Conservation (phyloP, 2,113 vertebrate genomes). For the Corydoras sp. region DNA sequence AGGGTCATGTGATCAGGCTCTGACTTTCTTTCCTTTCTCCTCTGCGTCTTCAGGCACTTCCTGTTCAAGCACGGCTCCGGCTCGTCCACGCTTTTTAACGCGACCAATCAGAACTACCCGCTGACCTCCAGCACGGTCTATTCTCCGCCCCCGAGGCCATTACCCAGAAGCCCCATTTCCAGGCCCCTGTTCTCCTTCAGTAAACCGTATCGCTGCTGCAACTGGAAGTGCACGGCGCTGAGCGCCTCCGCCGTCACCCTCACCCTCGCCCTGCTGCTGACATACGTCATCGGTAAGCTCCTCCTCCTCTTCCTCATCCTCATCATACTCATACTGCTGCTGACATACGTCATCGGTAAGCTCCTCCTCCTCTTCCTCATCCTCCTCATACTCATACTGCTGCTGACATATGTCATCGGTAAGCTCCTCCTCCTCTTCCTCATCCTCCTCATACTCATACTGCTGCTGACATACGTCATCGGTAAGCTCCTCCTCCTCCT, state of each 20-base stretch:
- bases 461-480: too few species aligned
- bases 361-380: too few species aligned
- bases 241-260: constrained; percentile 80
- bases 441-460: too few species aligned
- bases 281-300: constrained; percentile 84
- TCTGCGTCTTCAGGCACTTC: constrained; percentile 74
- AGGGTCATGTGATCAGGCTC: neutral
- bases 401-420: too few species aligned
- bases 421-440: too few species aligned
- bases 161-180: constrained; percentile 81
- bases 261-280: constrained; percentile 76
- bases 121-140: constrained; percentile 86
- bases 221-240: constrained; percentile 84
- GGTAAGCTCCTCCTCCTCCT: too few species aligned
- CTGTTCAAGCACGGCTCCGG: constrained; percentile 86
- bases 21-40: constrained; percentile 27
- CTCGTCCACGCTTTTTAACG: constrained; percentile 82
- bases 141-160: constrained; percentile 80
- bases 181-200: constrained; percentile 82
- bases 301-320: too few species aligned
- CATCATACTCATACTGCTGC: too few species aligned
- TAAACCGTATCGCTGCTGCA: constrained; percentile 85
- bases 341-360: too few species aligned
- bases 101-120: constrained; percentile 83
- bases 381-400: too few species aligned